Percentiles rank a stretch among this genome's conserved stretches.
phyloP scores from a whole-genome alignment of 2,888 invertebrate genomes.

The Sussaba pulchella region DNA sequence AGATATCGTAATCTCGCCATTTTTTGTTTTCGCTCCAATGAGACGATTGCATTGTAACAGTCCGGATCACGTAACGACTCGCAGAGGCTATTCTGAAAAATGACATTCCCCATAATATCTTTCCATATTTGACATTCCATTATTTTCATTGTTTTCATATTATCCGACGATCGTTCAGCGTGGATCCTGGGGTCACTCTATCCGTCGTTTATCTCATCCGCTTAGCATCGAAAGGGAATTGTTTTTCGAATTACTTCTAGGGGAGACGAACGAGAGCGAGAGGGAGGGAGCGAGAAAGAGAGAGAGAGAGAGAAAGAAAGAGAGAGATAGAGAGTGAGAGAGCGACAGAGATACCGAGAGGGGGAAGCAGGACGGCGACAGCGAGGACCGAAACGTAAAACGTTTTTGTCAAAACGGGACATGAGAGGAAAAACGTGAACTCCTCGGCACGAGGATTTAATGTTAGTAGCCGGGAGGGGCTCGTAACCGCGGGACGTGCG shows the following conservation, averaged over 20 bases:
- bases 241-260: constrained; percentile 42
- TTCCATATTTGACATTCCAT: constrained; percentile 1
- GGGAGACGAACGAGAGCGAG: constrained; percentile 22
- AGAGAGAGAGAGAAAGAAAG: too few species aligned
- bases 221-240: constrained; percentile 24
- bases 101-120: constrained; percentile 30
- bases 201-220: constrained; percentile 21
- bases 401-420: neutral
- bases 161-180: constrained; percentile 1
- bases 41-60: too few species aligned
- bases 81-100: too few species aligned
- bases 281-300: too few species aligned
- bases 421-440: constrained; percentile 41
- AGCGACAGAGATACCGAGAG: too few species aligned
- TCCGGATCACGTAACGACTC: too few species aligned
- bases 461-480: constrained; percentile 49
- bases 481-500: constrained; percentile 49
- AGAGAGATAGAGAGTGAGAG: too few species aligned
- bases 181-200: constrained; percentile 17
- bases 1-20: too few species aligned
- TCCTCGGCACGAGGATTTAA: constrained; percentile 39
- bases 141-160: too few species aligned
- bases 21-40: too few species aligned
- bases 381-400: constrained; percentile 9
- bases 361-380: neutral